Base-by-base conservation (phyloP, 2,797 vertebrate species). In the Gephyroberyx darwinii region DNA sequence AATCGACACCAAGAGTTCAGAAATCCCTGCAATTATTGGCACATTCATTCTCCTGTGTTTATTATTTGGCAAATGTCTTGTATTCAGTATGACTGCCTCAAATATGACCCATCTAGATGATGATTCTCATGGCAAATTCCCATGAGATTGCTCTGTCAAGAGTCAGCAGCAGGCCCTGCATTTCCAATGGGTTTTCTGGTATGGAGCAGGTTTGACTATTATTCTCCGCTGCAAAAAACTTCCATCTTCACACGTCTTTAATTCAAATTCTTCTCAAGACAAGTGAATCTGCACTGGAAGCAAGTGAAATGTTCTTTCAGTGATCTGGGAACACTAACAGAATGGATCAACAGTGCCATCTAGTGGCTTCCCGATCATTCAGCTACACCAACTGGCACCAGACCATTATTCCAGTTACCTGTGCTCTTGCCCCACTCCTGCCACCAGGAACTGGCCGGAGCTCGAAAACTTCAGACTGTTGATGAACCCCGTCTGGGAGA, bases 381-480 rank as follows among this genome's bases (percentile, higher is more conserved):
- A 16, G 30, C 50, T 37, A 47, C 1, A 5, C 5, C 17, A 58
- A 33, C 22, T 10, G 9, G 9, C 39, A 41, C 1, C 4, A 8
- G 61, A 47, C 16, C 65, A 58, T 66, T 45, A 37, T 16, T 51
- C 41, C 9, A 26, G 53, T 75, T 92, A 99, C 98, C 97, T 96
- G 94, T 99, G 98, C 70, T 99, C 97, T 87, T 99, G 97, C 66
- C 98, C 98, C 0, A 97, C 88, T 35, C 98, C 98, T 0, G 95
- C 98, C 79, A 98, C 96, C 65, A 99, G 87, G 86, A 99, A 99
- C 72, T 95, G 93, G 22, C 97, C 97, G 0, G 94, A 71, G 71
- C 90, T 94, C 0, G 98, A 98, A 91, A 99, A 99, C 90, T 96
- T 96, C 65, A 99, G 92, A 76, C 96, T 95, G 86, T 99, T 99